Evolutionary conservation across 2,797 vertebrate genomes (phyloP).

Genomic region (Melanotaenia maccullochi): DNA sequence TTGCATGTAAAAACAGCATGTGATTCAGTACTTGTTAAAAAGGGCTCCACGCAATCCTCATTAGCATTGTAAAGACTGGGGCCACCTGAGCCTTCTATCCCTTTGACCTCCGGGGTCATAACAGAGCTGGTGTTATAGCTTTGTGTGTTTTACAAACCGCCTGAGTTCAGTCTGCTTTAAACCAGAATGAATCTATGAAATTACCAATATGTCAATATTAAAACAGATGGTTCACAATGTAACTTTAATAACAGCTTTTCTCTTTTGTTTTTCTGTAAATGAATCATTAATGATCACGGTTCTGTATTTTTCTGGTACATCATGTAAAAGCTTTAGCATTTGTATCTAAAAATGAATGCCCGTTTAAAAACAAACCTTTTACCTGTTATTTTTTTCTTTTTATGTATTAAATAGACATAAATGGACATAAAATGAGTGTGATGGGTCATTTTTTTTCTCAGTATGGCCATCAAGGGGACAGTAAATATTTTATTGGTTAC

Average conservation of each 20-base stretch:
- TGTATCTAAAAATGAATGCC: neutral
- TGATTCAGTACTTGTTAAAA: conserved; percentile 9
- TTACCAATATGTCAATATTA: conserved; percentile 7
- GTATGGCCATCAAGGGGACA: conserved; percentile 40
- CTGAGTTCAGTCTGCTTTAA: conserved; percentile 51
- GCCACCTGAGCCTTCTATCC: conserved; percentile 44
- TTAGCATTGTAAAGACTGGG: conserved; percentile 65
- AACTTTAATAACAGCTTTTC: neutral
- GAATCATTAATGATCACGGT: neutral
- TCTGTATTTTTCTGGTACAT: neutral
- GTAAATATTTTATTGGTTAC: conserved; percentile 72
- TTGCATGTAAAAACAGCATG: neutral
- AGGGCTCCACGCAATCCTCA: conserved; percentile 17
- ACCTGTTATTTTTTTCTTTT: neutral
- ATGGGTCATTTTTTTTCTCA: conserved; percentile 53
- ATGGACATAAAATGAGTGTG: conserved; percentile 39
- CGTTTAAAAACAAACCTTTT: neutral
- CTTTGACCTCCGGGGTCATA: conserved; percentile 64
- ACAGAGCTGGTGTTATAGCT: conserved; percentile 51
- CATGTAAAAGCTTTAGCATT: neutral
- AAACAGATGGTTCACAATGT: conserved; percentile 24
- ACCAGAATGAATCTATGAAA: conserved; percentile 25
- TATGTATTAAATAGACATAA: neutral
- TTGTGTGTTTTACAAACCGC: conserved; percentile 46
- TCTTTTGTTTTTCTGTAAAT: neutral